Conservation (phyloP, 1,140 invertebrate species). For the Trachymyrmex septentrionalis region DNA sequence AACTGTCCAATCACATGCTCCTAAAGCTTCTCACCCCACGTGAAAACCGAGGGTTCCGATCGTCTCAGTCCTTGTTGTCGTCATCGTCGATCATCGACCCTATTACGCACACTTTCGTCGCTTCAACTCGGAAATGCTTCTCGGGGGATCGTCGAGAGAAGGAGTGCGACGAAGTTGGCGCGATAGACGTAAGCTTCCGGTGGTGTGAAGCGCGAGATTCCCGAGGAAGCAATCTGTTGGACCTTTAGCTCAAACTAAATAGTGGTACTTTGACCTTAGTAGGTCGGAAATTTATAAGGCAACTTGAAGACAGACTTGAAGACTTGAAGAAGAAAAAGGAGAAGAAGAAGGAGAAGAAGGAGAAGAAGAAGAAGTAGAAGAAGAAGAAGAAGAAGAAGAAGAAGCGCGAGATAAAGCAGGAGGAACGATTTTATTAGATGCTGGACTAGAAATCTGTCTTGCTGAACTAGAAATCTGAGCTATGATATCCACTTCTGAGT, state of each 20-base stretch:
- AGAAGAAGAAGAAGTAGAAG: no score
- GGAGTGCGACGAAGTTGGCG: constrained; percentile 25
- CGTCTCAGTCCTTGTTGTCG: constrained; percentile 19
- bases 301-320: no score
- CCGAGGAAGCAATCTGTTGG: no score
- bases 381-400: no score
- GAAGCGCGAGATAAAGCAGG: background rate
- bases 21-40: background rate
- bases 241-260: no score
- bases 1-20: background rate
- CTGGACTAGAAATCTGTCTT: background rate
- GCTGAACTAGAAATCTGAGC: background rate
- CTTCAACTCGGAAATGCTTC: constrained; percentile 35
- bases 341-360: no score
- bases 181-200: constrained; percentile 28
- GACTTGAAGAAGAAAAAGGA: no score
- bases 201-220: background rate
- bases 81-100: constrained; percentile 42
- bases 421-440: background rate
- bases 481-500: constrained; percentile 28
- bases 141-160: constrained; percentile 36
- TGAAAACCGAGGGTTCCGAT: background rate
- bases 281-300: no score
- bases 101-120: background rate
- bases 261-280: no score